A percentile compares a stretch with the other conserved stretches of the same genome.
Conservation (phyloP, 2,797 vertebrate genomes). For the Tarsius wallacei region DNA sequence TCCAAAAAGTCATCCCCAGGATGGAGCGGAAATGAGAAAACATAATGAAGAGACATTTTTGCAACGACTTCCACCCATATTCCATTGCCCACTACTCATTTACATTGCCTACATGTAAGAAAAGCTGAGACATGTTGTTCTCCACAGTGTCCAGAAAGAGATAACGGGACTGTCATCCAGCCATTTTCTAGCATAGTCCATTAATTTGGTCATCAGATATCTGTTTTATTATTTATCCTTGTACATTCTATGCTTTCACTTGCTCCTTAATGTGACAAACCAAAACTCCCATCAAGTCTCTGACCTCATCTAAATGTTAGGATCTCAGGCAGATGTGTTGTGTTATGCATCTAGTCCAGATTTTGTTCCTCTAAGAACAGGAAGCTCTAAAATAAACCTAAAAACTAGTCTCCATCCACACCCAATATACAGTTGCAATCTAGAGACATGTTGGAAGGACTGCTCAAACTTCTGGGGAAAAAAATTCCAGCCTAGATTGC, state of each 20-base stretch:
- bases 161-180: background rate
- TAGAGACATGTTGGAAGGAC: no score
- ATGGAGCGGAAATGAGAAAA: background rate
- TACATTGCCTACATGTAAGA: background rate
- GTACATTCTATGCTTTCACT: background rate
- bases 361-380: background rate
- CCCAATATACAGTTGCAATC: no score
- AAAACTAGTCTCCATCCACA: no score
- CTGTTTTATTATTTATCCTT: background rate
- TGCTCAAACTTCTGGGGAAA: no score
- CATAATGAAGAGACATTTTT: background rate
- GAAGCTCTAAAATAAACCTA: no score
- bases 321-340: background rate
- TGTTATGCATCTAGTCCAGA: background rate
- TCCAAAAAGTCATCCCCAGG: background rate
- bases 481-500: no score
- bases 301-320: background rate
- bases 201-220: background rate
- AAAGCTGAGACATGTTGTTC: background rate
- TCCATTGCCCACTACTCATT: background rate
- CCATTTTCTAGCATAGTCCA: background rate
- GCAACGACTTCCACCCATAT: background rate
- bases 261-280: background rate
- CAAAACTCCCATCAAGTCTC: background rate
- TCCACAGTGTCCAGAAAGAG: background rate